phyloP scores from a whole-genome alignment of 2,113 vertebrate genomes.

The Menura novaehollandiae region DNA sequence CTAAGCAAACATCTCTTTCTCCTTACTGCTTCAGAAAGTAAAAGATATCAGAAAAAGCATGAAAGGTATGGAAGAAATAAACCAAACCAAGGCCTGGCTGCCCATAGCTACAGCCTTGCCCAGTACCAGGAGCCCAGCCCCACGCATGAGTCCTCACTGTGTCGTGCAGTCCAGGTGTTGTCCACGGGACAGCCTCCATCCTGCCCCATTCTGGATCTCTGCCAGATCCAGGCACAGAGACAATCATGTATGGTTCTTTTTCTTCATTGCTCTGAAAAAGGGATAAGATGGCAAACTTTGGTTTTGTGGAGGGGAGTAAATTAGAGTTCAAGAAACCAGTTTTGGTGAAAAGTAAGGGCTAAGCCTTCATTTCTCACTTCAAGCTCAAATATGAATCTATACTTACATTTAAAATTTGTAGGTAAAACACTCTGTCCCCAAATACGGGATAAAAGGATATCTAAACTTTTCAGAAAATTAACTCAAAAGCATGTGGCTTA shows the following conservation, averaged over 20 bases:
- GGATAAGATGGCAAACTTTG: background rate
- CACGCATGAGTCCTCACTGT: rapidly evolving
- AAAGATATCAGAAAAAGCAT: background rate
- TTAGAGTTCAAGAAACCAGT: background rate
- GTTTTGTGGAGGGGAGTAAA: background rate
- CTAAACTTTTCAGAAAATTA: background rate
- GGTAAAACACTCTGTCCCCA: background rate
- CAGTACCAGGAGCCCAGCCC: background rate
- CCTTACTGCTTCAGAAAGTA: background rate
- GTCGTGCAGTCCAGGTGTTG: background rate
- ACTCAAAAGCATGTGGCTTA: background rate
- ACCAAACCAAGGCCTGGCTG: background rate
- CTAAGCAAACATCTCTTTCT: background rate
- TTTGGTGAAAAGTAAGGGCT: background rate
- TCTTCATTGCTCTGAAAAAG: background rate
- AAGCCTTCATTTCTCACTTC: background rate
- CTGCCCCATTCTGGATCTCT: background rate
- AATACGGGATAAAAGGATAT: background rate
- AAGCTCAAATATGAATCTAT: background rate
- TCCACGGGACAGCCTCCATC: background rate
- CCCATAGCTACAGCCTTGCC: background rate
- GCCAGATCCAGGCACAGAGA: background rate
- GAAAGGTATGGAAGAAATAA: background rate
- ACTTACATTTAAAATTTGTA: background rate
- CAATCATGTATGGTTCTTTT: background rate